These are phyloP conservation scores for Epistrophella euchroma DNA, from an alignment of 2,888 invertebrate genomes.

Conservation along the genomic window DNA sequence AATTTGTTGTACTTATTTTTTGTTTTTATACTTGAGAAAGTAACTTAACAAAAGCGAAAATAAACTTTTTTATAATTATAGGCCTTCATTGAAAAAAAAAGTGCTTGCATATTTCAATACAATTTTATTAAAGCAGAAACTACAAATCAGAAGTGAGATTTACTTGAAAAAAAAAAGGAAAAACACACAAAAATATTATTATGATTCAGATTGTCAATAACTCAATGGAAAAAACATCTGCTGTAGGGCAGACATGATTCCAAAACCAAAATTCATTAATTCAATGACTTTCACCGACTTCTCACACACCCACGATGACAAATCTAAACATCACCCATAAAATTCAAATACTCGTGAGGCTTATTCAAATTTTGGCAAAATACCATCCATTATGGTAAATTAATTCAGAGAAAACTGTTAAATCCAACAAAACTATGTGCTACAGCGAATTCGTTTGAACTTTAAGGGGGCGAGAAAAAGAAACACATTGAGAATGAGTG, in stretches of 20 bases:
- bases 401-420: constrained; percentile 52
- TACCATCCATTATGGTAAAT: constrained; percentile 42
- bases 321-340: constrained; percentile 43
- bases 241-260: not conserved
- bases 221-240: not conserved
- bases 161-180: not conserved
- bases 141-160: not conserved
- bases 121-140: too few species aligned
- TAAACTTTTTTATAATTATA: too few species aligned
- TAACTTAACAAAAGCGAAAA: too few species aligned
- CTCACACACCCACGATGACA: not conserved
- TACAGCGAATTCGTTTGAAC: constrained; percentile 11
- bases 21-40: too few species aligned
- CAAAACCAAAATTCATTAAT: constrained; percentile 23
- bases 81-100: too few species aligned
- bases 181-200: not conserved
- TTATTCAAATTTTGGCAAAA: constrained; percentile 55
- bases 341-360: constrained; percentile 63
- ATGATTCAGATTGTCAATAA: not conserved
- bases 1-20: too few species aligned
- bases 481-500: not conserved
- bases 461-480: not conserved
- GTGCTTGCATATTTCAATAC: too few species aligned
- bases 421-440: constrained; percentile 1
- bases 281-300: not conserved